Conservation (phyloP, 2,888 invertebrate genomes). For the Erannis defoliaria region DNA sequence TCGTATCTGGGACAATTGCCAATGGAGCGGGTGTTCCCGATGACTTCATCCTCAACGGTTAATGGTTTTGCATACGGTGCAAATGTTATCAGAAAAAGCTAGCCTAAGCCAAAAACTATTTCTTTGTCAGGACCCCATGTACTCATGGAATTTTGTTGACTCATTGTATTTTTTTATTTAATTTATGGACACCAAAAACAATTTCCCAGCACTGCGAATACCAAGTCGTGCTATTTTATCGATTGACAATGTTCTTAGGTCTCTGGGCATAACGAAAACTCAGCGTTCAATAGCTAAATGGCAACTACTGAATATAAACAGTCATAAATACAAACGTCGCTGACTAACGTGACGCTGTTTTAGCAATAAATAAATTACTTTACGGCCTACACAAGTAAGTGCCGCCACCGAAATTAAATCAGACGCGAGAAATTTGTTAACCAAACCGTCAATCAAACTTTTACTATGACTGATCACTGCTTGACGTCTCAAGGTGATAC, state of each 20-base stretch:
- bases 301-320: no score
- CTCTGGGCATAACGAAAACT: no score
- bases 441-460: conserved; percentile 3
- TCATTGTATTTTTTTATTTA: no score
- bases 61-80: conserved; percentile 39
- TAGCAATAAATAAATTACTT: conserved; percentile 14
- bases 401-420: conserved; percentile 16
- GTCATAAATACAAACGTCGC: conserved; percentile 11
- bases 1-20: conserved; percentile 69
- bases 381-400: conserved; percentile 4
- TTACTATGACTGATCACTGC: background rate
- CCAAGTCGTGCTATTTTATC: no score
- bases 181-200: no score
- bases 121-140: no score
- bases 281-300: no score
- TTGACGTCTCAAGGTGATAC: background rate
- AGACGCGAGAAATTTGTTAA: conserved; percentile 1
- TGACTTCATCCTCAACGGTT: conserved; percentile 58
- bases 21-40: conserved; percentile 56
- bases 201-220: no score
- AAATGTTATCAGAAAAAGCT: background rate
- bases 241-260: no score
- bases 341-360: conserved; percentile 2
- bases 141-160: no score
- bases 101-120: no score